These are phyloP conservation scores for Hyles vespertilio DNA, from an alignment of 1,140 invertebrate species.

Conservation along the genomic window DNA sequence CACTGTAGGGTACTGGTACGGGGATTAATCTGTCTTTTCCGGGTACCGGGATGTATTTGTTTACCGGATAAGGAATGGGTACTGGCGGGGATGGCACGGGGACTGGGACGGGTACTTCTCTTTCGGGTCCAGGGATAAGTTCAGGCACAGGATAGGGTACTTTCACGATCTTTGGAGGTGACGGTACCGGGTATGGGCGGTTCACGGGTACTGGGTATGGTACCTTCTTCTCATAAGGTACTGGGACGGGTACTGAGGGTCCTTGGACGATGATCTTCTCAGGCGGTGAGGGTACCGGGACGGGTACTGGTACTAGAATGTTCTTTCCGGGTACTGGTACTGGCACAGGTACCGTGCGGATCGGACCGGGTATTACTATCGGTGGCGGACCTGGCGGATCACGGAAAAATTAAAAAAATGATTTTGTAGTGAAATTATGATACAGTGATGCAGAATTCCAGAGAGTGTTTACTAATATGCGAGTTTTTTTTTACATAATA, in stretches of 20 bases:
- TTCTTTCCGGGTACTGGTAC: constrained; percentile 47
- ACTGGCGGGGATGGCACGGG: constrained; percentile 45
- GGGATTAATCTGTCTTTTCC: constrained; percentile 32
- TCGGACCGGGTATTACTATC: constrained; percentile 48
- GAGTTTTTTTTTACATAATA: too few relatives aligned
- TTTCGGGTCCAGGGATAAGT: constrained; percentile 23
- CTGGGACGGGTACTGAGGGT: constrained; percentile 38
- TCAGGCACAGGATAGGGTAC: constrained; percentile 38
- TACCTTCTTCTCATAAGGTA: constrained; percentile 31
- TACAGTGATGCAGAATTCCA: too few relatives aligned
- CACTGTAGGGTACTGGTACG: constrained; percentile 35
- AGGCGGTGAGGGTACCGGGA: constrained; percentile 50
- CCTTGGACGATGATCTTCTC: constrained; percentile 49
- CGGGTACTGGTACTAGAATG: constrained; percentile 48
- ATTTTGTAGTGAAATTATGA: too few relatives aligned
- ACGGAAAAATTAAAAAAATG: not conserved
- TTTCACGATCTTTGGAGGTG: constrained; percentile 34
- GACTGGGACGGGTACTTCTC: constrained; percentile 38
- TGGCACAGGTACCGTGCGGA: constrained; percentile 49
- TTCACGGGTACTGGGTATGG: constrained; percentile 38
- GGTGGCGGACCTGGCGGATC: constrained; percentile 41
- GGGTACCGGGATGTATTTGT: constrained; percentile 37
- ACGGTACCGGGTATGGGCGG: constrained; percentile 42
- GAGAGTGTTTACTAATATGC: too few relatives aligned
- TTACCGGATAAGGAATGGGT: constrained; percentile 36